Conservation (phyloP, 2,888 invertebrate genomes). For the Scaptomyza tumidula region DNA sequence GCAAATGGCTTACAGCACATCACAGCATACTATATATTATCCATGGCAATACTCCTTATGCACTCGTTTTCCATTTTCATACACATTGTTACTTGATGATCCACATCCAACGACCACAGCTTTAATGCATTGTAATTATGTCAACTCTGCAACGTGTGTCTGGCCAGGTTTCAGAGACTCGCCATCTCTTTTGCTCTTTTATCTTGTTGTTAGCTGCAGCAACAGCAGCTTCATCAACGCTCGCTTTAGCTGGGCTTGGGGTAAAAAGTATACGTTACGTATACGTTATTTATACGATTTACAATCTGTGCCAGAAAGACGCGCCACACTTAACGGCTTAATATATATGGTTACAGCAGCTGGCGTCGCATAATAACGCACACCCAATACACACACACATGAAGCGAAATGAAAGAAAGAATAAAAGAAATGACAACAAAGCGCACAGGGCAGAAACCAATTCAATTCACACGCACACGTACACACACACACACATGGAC, state of each 20-base stretch:
- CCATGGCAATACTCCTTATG: slow-evolving; percentile 14
- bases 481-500: slow-evolving; percentile 2
- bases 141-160: slow-evolving; percentile 52
- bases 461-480: slow-evolving; percentile 44
- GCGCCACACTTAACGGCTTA: slow-evolving; percentile 77
- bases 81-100: slow-evolving; percentile 26
- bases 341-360: slow-evolving; percentile 77
- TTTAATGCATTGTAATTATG: slow-evolving; percentile 78
- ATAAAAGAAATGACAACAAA: slow-evolving; percentile 54
- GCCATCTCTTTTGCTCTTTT: slow-evolving; percentile 10
- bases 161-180: slow-evolving; percentile 6
- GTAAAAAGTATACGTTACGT: slow-evolving; percentile 39
- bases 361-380: slow-evolving; percentile 61
- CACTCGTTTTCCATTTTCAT: slow-evolving; percentile 20
- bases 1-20: slow-evolving; percentile 16
- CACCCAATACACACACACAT: slow-evolving; percentile 28
- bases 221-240: slow-evolving; percentile 28
- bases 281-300: slow-evolving; percentile 64
- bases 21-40: slow-evolving; percentile 5
- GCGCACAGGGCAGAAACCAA: slow-evolving; percentile 56
- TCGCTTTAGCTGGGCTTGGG: neutral
- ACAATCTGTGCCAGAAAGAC: slow-evolving; percentile 62
- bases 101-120: slow-evolving; percentile 48
- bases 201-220: slow-evolving; percentile 23
- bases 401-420: slow-evolving; percentile 25